Conservation (phyloP, 2,888 invertebrate species). For the Dasysyrphus albostriatus region DNA sequence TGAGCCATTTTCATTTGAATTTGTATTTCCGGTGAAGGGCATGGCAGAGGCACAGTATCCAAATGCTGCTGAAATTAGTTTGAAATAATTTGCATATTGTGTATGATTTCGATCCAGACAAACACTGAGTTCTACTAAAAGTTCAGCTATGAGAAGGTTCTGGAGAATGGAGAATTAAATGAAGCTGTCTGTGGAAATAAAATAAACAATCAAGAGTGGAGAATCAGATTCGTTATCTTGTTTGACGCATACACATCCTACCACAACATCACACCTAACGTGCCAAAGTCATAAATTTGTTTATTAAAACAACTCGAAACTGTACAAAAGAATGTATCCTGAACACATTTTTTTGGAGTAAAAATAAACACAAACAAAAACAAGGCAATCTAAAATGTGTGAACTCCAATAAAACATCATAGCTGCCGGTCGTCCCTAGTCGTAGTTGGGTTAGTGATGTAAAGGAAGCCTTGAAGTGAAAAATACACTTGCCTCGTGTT, state of each 20-base stretch:
- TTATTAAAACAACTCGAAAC: neutral
- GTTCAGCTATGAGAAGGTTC: neutral
- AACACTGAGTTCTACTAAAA: neutral
- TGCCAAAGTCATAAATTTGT: slow-evolving; percentile 29
- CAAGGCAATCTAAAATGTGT: slow-evolving; percentile 1
- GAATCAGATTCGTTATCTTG: neutral
- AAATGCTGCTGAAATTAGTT: neutral
- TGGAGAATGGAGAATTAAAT: neutral
- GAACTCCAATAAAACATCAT: slow-evolving; percentile 37
- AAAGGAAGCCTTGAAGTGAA: neutral
- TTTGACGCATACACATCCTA: slow-evolving; percentile 7
- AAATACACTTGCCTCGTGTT: neutral
- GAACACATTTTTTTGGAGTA: neutral
- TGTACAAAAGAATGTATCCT: neutral
- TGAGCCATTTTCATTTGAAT: slow-evolving; percentile 50
- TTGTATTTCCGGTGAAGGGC: slow-evolving; percentile 12
- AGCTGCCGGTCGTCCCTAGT: slow-evolving; percentile 18
- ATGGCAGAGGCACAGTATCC: neutral
- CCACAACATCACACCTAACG: slow-evolving; percentile 43
- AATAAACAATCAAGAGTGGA: too few species aligned
- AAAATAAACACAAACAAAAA: slow-evolving; percentile 4
- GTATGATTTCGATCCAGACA: neutral
- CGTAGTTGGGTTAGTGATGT: neutral
- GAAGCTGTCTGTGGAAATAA: neutral
- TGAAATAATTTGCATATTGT: neutral